phyloP scores from a whole-genome alignment of 2,888 invertebrate species.

The Branchellion lobata region DNA sequence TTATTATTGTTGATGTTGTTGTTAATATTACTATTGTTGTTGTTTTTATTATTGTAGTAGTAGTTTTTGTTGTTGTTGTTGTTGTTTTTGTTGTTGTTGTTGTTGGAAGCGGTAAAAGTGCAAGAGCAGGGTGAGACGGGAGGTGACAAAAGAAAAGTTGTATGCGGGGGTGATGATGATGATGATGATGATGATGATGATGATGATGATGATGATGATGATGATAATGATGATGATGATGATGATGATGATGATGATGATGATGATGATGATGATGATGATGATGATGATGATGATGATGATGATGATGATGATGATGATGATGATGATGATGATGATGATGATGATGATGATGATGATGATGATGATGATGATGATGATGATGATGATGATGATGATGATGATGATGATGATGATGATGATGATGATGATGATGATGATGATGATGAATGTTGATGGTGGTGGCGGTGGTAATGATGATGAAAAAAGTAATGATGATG shows the following conservation, averaged over 20 bases:
- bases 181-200: not conserved
- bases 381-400: slow-evolving; percentile 12
- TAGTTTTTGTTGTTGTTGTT: not conserved
- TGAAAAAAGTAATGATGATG: not conserved
- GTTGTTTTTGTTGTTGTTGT: not conserved
- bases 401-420: slow-evolving; percentile 15
- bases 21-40: slow-evolving; percentile 1
- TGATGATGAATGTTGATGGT: not conserved
- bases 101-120: not conserved
- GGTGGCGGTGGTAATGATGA: not conserved
- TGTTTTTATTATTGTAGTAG: not conserved
- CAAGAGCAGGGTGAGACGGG: slow-evolving; percentile 1
- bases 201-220: not conserved
- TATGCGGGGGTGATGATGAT: not conserved
- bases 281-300: slow-evolving; percentile 23
- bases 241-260: slow-evolving; percentile 6
- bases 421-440: slow-evolving; percentile 20
- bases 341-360: not conserved
- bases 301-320: slow-evolving; percentile 11
- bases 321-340: not conserved
- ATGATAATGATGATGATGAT: not conserved
- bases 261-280: not conserved
- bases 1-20: not conserved
- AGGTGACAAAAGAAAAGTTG: slow-evolving; percentile 2
- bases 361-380: slow-evolving; percentile 6